Conservation (phyloP, 2,888 invertebrate genomes). For the Epinotia ramella region DNA sequence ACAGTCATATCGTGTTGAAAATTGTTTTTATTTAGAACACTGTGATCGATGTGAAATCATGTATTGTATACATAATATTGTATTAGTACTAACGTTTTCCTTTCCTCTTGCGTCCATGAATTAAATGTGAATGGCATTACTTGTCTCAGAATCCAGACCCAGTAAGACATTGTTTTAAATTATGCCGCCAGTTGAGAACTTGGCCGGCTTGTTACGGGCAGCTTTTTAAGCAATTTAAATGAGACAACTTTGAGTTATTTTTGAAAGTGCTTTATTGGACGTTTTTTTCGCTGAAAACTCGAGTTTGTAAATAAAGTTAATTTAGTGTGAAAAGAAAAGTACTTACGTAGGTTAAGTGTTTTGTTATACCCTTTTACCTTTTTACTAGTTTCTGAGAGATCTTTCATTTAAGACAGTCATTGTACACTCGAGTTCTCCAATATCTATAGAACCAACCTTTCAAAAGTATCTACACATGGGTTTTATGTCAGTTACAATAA, state of each 20-base stretch:
- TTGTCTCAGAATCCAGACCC: neutral
- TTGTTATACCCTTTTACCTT: neutral
- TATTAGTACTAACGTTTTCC: no score
- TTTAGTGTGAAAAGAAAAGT: constrained; percentile 3
- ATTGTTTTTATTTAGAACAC: no score
- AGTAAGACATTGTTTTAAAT: constrained; percentile 29
- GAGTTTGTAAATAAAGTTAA: constrained; percentile 24
- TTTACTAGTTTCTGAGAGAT: no score
- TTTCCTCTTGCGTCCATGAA: no score
- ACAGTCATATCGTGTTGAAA: no score
- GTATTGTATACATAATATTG: no score
- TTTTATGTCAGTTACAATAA: no score
- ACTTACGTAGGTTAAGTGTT: neutral
- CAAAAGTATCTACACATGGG: no score
- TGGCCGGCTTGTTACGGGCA: constrained; percentile 8
- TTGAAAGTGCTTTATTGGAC: constrained; percentile 38
- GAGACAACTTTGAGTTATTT: constrained; percentile 40
- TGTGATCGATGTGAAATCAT: no score
- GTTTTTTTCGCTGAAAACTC: constrained; percentile 17
- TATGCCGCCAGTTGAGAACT: constrained; percentile 36
- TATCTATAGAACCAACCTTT: no score
- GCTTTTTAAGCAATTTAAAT: constrained; percentile 44
- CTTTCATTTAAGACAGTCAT: no score
- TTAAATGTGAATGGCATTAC: neutral
- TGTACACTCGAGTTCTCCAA: no score